Evolutionary conservation across 2,888 invertebrate species (phyloP).

Genomic region (Euzetes globulus): DNA sequence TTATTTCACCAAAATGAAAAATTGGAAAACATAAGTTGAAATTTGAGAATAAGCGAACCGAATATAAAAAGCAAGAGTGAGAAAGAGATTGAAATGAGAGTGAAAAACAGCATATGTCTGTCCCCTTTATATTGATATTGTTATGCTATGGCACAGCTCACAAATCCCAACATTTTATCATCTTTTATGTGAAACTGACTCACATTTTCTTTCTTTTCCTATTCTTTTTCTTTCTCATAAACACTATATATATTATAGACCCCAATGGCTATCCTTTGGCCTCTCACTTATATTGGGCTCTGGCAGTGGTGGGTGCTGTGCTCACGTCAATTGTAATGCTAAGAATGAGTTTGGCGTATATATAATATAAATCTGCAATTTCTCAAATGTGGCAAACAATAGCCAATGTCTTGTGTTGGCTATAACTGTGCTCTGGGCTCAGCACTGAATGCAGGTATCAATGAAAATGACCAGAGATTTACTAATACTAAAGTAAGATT

Average conservation of each 20-base stretch:
- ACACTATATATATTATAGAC: background rate
- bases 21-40: constrained; percentile 4
- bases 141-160: background rate
- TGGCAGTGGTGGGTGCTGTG: too few species aligned
- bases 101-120: constrained; percentile 14
- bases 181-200: constrained; percentile 6
- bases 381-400: background rate
- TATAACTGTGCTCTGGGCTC: background rate
- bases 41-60: constrained; percentile 2
- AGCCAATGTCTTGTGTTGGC: background rate
- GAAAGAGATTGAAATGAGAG: background rate
- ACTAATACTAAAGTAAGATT: constrained; percentile 25
- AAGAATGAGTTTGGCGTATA: constrained; percentile 20
- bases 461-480: constrained; percentile 25
- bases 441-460: background rate
- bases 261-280: background rate
- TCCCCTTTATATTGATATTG: constrained; percentile 10
- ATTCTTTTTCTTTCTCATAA: background rate
- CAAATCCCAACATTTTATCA: constrained; percentile 25
- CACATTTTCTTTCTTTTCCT: background rate
- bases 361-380: constrained; percentile 24
- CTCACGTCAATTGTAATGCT: too few species aligned
- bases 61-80: background rate
- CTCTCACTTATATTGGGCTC: too few species aligned
- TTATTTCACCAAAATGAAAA: too few species aligned